Evolutionary conservation across 2,888 invertebrate genomes (phyloP), one percentile per base, ranked within the genome.

Genomic region (Pollenia angustigena): DNA sequence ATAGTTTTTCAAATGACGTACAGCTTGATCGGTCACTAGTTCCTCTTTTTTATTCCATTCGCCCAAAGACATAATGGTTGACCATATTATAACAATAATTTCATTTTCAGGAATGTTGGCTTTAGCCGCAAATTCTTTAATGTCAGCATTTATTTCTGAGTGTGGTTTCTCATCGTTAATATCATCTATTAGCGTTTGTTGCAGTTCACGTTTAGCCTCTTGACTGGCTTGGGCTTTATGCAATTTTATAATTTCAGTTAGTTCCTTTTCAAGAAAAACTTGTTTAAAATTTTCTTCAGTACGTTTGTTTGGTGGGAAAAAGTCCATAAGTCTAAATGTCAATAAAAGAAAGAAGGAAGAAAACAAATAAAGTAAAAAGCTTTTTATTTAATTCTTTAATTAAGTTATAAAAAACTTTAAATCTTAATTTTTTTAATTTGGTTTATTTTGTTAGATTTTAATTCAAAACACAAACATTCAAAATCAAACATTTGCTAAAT

Each of bases 41-140:
- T 99, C 99, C 93, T 99, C 99, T 93, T 99, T 99, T 94, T 99
- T 99, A 94, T 98, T 99, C 99, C 99, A 99, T 94, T 99, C 99
- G 85, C 98, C 97, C 91, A 97, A 96, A 76, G 96, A 96, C 99
- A 99, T 99, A 90, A 99, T 96, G 89, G 98, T 97, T 89, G 96
- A 96, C 99, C 99, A 99, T 94, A 98, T 97, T 94, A 98, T 95
- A 91, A 96, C 95, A 90, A 97, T 96, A 89, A 97, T 96, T 94
- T 99, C 99, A 93, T 98, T 97, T 93, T 99, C 99, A 78, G 97
- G 96, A 92, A 99, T 97, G 94, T 95, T 95, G 93, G 97, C 96
- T 93, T 96, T 97, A 90, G 94, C 94, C 90, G 97, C 97, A 94
- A 97, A 96, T 92, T 99, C 98, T 90, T 96, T 96, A 88, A 98